Percentiles rank a stretch among this genome's conserved stretches.
Conservation (phyloP, 1,140 invertebrate species). For the Vanessa atalanta region DNA sequence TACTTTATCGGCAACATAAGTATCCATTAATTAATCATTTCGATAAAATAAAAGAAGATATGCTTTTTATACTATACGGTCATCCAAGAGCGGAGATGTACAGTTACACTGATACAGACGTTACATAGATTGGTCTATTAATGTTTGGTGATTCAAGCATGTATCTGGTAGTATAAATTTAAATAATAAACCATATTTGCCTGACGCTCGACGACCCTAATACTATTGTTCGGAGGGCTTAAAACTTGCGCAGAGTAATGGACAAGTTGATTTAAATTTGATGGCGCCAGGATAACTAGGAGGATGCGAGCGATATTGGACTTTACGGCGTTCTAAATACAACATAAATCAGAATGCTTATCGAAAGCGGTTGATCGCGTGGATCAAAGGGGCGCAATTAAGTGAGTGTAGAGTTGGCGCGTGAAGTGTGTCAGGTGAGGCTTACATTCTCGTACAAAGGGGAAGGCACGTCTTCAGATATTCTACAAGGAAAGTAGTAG, state of each 20-base stretch:
- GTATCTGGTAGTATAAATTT: not conserved
- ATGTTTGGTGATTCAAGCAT: not conserved
- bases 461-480: not conserved
- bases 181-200: slow-evolving; percentile 9
- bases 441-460: slow-evolving; percentile 8
- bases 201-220: not conserved
- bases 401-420: slow-evolving; percentile 15
- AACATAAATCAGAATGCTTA: not conserved
- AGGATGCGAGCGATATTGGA: not conserved
- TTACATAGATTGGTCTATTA: not conserved
- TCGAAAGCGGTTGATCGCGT: not conserved
- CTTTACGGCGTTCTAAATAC: not conserved
- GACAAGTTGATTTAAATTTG: slow-evolving; percentile 18
- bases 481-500: not conserved
- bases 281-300: not conserved
- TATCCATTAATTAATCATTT: too few relatives aligned
- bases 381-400: slow-evolving; percentile 14
- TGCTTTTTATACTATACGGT: too few relatives aligned
- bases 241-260: slow-evolving; percentile 17
- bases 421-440: slow-evolving; percentile 15
- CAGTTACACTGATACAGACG: not conserved
- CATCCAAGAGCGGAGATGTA: too few relatives aligned
- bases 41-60: too few relatives aligned
- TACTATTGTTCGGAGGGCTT: slow-evolving; percentile 11
- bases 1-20: too few relatives aligned